Evolutionary conservation across 1,140 invertebrate genomes (phyloP).

Genomic region (Diachasma alloeum): DNA sequence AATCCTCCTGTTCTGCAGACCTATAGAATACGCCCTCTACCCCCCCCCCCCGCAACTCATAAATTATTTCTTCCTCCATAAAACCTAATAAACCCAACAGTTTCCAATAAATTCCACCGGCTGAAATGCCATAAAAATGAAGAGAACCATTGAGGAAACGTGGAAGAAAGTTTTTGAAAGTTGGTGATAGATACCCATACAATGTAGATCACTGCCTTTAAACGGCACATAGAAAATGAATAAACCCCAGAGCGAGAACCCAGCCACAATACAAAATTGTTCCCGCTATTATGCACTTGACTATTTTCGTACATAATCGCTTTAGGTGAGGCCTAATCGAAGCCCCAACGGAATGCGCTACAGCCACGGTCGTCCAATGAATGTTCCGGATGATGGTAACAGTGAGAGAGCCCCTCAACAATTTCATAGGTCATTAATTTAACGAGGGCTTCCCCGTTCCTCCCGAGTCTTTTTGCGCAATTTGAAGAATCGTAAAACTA

Average conservation of each 20-base stretch:
- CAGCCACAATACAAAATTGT: neutral
- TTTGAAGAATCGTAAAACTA: neutral
- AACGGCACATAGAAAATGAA: neutral
- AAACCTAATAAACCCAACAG: neutral
- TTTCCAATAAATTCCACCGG: neutral
- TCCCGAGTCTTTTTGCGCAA: neutral
- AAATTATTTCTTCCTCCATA: neutral
- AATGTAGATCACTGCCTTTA: neutral
- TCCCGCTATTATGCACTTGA: neutral
- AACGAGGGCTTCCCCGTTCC: neutral
- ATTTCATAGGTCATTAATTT: slow-evolving; percentile 28
- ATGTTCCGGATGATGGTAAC: slow-evolving; percentile 13
- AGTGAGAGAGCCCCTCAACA: neutral
- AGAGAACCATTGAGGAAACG: neutral
- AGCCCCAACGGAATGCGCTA: slow-evolving; percentile 35
- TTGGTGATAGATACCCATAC: neutral
- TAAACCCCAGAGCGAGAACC: neutral
- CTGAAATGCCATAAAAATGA: neutral
- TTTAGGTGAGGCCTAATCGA: slow-evolving; percentile 35
- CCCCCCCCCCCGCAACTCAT: neutral
- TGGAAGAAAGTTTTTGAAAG: slow-evolving; percentile 12
- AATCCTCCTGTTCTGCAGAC: too few species aligned
- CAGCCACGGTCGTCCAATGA: slow-evolving; percentile 27
- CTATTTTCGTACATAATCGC: slow-evolving; percentile 15
- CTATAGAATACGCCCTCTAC: too few species aligned